Base-by-base conservation (phyloP, 2,888 invertebrate species). In the Apodemia zela region DNA sequence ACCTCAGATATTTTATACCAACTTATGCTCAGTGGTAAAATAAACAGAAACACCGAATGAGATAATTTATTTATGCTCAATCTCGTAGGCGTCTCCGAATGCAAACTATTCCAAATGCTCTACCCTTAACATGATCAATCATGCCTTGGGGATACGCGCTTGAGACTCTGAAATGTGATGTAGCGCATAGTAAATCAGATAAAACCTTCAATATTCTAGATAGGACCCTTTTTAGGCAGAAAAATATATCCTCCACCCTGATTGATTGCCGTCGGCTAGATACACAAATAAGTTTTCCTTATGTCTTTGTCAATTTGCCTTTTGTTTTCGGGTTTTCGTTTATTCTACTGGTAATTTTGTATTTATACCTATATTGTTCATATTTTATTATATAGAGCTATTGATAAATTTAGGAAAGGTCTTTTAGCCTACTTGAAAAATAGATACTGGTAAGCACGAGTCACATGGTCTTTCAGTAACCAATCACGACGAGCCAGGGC, bases 71-170 rank as follows among this genome's bases (percentile, higher is more conserved):
- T 54, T 54, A 25, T 29, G 2, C 7, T 29, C 15, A 54, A 25
- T 25, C 15, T 21, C 15, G 54, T 7, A 54, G 29, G 13, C 54
- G 54, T 54, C 54, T 25, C 54, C 45, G n/a, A n/a, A n/a, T 29
- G 54, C 54, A 54, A 54, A 54, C 54, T 54, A 29, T 29, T 54
- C 25, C 15, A 25, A 54, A 54, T 25, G 29, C 15, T 54, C 29
- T 2, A 25, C 54, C 25, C 54, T 54, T 54, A 25, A 29, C 15
- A 54, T 54, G 54, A 54, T 54, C 54, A 54, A 54, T 54, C 54
- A 54, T 29, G 54, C 54, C 54, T 25, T n/a, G 7, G 54, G 54
- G 25, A 21, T 51, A 25, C 54, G 21, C 54, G 18, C 29, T 54
- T 15, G 54, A 54, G 54, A 54, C 54, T 25, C 25, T 25, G 15